Base-by-base conservation (phyloP, 2,888 invertebrate species). In the Nasonia oneida region DNA sequence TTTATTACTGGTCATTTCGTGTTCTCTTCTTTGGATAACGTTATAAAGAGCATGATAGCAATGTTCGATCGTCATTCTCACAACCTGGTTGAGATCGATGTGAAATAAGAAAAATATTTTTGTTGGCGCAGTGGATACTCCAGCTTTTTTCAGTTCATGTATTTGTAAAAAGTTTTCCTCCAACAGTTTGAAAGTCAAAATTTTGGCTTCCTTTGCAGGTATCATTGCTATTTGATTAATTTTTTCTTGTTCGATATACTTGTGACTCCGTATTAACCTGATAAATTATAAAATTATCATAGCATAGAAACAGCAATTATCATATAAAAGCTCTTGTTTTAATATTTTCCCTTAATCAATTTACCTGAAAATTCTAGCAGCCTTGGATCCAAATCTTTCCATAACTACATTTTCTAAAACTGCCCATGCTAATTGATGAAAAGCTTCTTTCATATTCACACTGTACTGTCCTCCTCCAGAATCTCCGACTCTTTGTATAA, bases 191-290 rank as follows among this genome's bases (percentile, higher is more conserved):
- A 98, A 98, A 0, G 98, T 96, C 18, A 98, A 93, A 88, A 97
- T 96, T 92, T 99, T 99, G 2, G 98, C 97, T 93, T 98, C 98
- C 92, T 99, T 99, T 39, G 97, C 96, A 0, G 98, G 97, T 90
- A 99, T 96, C 98, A 99, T 98, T 0, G 97, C 98, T 89, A 97
- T 94, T 90, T 97, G 97, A 92, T 98, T 98, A 85, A 99, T 97
- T 91, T 97, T 96, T 87, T 98, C 98, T 89, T 98, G 98, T 92
- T 99, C 99, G 86, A 98, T 96, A 91, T 96, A 98, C 89, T 96
- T 96, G 91, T 97, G 97, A 64, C 95, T 93, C 77, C 96, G 95
- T 53, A 99, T 96, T 87, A 99, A 95, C 87, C 98, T 96, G 92
- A 23, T 80, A 70, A 80, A 79, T 80, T 70, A 70, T 64, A 71